Conservation (phyloP, 2,113 vertebrate genomes). For the Cygnus atratus region DNA sequence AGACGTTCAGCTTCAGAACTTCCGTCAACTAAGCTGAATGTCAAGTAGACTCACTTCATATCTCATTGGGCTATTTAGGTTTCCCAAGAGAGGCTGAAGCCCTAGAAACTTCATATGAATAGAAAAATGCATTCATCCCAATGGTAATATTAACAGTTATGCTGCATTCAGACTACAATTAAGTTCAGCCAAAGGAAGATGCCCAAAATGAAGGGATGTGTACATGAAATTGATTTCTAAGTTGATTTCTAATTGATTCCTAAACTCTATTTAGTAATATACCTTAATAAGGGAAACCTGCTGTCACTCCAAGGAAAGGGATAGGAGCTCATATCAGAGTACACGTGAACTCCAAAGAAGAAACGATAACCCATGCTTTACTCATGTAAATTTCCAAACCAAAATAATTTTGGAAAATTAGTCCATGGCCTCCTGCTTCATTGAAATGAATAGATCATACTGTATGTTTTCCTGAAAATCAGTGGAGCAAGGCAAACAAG, state of each 20-base stretch:
- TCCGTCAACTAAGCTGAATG: background rate
- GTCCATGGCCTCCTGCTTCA: too few relatives aligned
- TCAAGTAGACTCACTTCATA: background rate
- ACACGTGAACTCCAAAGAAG: background rate
- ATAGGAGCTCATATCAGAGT: background rate
- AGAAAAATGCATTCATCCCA: background rate
- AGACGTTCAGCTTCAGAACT: background rate
- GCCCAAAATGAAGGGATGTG: background rate
- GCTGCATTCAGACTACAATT: background rate
- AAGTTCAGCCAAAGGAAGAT: background rate
- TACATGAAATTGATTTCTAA: background rate
- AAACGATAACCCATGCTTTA: background rate
- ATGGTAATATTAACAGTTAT: too few relatives aligned
- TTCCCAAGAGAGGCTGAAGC: background rate
- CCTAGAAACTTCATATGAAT: background rate
- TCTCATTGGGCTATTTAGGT: rapidly evolving
- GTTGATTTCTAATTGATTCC: too few relatives aligned
- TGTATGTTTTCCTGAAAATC: background rate
- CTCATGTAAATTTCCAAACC: background rate
- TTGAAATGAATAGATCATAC: background rate
- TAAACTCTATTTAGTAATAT: background rate
- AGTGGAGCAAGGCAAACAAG: background rate
- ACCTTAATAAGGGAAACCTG: background rate
- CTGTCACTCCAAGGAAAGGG: background rate
- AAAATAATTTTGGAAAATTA: background rate